These are phyloP conservation scores for Smithornis capensis DNA, from an alignment of 2,113 vertebrate genomes.

Conservation along the genomic window DNA sequence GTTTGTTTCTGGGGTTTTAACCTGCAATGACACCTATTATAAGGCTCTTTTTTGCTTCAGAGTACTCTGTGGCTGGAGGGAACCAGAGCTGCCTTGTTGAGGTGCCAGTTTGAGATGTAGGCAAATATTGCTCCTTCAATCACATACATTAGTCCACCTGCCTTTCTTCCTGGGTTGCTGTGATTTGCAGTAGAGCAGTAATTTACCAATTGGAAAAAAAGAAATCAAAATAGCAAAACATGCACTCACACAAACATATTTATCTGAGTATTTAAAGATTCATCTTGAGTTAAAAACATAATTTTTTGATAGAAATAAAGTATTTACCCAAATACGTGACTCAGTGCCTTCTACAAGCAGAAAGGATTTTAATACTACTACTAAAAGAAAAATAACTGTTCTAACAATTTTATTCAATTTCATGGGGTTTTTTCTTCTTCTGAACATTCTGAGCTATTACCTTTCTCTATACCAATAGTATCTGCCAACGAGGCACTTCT, in stretches of 20 bases:
- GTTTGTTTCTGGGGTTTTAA: neutral
- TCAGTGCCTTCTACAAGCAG: neutral
- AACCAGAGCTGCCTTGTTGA: neutral
- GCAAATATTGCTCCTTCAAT: neutral
- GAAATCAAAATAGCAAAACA: neutral
- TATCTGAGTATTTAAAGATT: neutral
- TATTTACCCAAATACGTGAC: neutral
- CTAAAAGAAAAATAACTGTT: neutral
- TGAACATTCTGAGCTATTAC: no score
- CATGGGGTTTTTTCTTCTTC: neutral
- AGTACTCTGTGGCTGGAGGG: neutral
- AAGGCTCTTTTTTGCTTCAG: neutral
- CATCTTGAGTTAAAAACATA: neutral
- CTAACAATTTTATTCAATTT: neutral
- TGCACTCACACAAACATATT: rapidly evolving
- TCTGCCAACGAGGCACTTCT: neutral
- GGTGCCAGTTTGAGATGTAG: neutral
- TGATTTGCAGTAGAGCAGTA: neutral
- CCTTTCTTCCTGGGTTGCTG: neutral
- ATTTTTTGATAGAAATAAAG: neutral
- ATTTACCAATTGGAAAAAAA: neutral
- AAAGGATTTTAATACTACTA: neutral
- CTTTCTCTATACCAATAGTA: neutral
- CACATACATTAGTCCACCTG: neutral
- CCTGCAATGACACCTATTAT: neutral